phyloP scores from a whole-genome alignment of 2,797 vertebrate species.

The Amazona ochrocephala region DNA sequence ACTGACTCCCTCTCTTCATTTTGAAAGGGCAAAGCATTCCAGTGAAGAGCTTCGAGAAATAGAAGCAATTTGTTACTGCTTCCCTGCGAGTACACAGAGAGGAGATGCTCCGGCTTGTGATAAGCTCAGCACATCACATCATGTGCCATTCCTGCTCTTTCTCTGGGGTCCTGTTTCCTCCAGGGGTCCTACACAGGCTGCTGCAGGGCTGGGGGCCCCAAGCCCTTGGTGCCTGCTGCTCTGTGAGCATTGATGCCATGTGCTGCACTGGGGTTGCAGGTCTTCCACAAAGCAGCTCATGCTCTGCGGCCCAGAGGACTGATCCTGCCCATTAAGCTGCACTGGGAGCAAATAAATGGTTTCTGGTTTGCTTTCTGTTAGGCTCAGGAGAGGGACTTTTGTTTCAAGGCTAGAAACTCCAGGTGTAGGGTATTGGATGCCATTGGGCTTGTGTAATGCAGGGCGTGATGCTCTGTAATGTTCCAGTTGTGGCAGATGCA shows the following conservation, averaged over 20 bases:
- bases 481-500: rapidly evolving
- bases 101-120: background rate
- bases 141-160: background rate
- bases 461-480: rapidly evolving
- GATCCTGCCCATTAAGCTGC: background rate
- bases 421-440: background rate
- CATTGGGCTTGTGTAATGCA: rapidly evolving
- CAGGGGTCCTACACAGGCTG: background rate
- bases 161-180: background rate
- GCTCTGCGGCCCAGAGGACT: background rate
- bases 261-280: rapidly evolving
- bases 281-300: background rate
- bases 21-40: constrained; percentile 50
- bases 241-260: background rate
- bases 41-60: constrained; percentile 41
- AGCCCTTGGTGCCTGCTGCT: background rate
- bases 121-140: rapidly evolving
- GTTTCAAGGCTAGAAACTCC: background rate
- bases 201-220: background rate
- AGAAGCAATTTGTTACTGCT: constrained; percentile 53
- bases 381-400: background rate
- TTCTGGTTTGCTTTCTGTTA: background rate
- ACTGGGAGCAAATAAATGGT: background rate
- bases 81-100: background rate
- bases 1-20: constrained; percentile 40